phyloP scores from a whole-genome alignment of 2,113 vertebrate species.

The Anseranas semipalmata region DNA sequence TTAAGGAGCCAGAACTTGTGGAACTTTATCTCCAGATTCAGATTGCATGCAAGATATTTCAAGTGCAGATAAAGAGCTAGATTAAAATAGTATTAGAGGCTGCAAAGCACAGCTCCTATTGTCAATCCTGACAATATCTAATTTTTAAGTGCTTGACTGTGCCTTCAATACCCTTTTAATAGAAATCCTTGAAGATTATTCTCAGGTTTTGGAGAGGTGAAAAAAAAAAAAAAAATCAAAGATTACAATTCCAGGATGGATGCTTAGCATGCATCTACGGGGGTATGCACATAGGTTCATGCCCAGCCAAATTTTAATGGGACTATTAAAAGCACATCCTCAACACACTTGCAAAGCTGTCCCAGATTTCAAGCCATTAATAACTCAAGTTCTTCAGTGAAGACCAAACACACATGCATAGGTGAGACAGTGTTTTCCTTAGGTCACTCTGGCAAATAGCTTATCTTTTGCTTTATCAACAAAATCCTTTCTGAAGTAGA shows the following conservation, averaged over 20 bases:
- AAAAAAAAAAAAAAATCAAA: neutral
- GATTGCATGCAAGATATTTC: neutral
- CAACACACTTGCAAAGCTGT: conserved; percentile 24
- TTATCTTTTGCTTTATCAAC: conserved; percentile 22
- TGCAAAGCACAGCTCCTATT: conserved; percentile 7
- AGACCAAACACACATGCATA: neutral
- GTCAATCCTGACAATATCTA: conserved; percentile 45
- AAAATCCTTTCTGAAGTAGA: conserved; percentile 1
- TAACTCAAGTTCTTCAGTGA: neutral
- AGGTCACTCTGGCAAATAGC: conserved; percentile 14
- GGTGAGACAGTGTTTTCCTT: neutral
- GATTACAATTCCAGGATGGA: neutral
- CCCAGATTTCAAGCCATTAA: conserved; percentile 16
- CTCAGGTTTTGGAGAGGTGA: conserved; percentile 1
- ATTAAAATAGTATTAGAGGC: conserved; percentile 46
- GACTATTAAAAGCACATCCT: conserved; percentile 27
- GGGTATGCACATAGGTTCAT: neutral
- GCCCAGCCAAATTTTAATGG: neutral
- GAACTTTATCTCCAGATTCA: conserved; percentile 12
- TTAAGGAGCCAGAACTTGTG: conserved; percentile 2
- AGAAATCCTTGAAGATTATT: conserved; percentile 37
- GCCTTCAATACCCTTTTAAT: conserved; percentile 52
- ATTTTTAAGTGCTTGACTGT: conserved; percentile 32
- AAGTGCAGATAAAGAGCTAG: conserved; percentile 5
- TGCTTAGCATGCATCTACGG: neutral